Base-by-base conservation (phyloP, 2,113 vertebrate genomes). In the Litocranius walleri region DNA sequence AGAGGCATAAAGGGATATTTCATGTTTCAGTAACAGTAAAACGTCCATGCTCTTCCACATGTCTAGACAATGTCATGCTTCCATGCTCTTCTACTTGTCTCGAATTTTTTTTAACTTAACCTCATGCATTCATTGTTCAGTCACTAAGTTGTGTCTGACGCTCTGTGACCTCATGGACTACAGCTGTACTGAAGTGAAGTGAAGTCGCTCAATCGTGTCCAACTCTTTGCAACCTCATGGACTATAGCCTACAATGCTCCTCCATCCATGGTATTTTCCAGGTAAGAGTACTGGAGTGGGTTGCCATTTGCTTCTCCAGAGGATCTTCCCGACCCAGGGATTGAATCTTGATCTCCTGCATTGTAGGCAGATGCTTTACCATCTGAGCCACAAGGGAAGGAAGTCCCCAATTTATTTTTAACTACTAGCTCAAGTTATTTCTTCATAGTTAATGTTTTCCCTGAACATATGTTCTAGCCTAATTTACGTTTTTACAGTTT, bases 191-290 rank as follows among this genome's bases (percentile, higher is more conserved):
- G 16, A 67, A n/a, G 33, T n/a, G 15, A n/a, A 64, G 62, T 67
- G 30, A 64, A 64, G 16, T 64, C 4, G 2, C 62, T 67, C 33
- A 67, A 2, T 71, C 4, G 0, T 71, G n/a, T 40, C 4, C 2
- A 6, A 40, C 19, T 40, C 36, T 40, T 74, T 40, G 67, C 0
- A 0, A 74, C 36, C 21, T 74, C 67, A 74, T 74, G 67, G 36
- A 23, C 19, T 74, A 2, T 74, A 13, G 67, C 36, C 67, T 40
- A 40, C 5, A 11, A 13, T 3, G 21, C 36, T 40, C 36, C 67
- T 74, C 36, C 5, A 23, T 40, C 67, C 19, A 6, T 25, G 67
- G 19, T 36, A 40, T 40, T 74, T 40, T 25, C 67, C 67, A 74
- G 19, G 67, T 21, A 74, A 74, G 10, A 74, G 36, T 40, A 74